Base-by-base conservation (phyloP, 2,797 vertebrate genomes). In the Lithobates sylvaticus region DNA sequence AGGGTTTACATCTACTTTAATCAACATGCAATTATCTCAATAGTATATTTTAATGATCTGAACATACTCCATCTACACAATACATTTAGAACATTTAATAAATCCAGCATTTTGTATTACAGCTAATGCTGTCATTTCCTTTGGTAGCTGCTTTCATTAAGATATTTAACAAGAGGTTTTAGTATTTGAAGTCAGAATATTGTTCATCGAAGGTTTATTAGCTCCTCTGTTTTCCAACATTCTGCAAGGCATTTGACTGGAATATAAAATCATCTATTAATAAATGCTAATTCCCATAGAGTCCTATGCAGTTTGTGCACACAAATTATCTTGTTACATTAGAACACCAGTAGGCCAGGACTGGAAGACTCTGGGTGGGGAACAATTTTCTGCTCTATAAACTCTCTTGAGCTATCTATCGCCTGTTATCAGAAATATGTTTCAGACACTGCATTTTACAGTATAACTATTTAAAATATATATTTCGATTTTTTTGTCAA, bases 351-450 rank as follows among this genome's bases (percentile, higher is more conserved):
- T 90, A 84, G 86, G 88, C 87, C 88, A 87, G 39, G 64, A 88
- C 89, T 90, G 90, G 78, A 92, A 91, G 85, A 91, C 91, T 88
- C 76, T 89, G 87, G 79, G 87, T 89, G 86, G 89, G 88, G 89
- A 93, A 86, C 74, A 93, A 92, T 94, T 94, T 94, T 93, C 88
- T 90, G 90, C 91, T 93, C 89, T 89, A 90, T 90, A 91, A 93
- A 92, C 85, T 91, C 88, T 61, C 72, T 89, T 88, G 90, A 50
- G 26, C 12, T 89, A 88, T 87, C 12, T 89, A 88, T 87, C 44
- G 2, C 64, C 65, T 78, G 73, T 83, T 83, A 82, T 82, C 68
- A 69, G 42, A 34, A 69, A 67, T 73, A 83, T 64, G 21, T 69
- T 83, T 64, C 54, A 73, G 65, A 72, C 81, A 42, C 34, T 34